Percentiles rank a stretch among this genome's conserved stretches.
phyloP scores from a whole-genome alignment of 2,888 invertebrate genomes.

The Lissocephala sabroskyi region DNA sequence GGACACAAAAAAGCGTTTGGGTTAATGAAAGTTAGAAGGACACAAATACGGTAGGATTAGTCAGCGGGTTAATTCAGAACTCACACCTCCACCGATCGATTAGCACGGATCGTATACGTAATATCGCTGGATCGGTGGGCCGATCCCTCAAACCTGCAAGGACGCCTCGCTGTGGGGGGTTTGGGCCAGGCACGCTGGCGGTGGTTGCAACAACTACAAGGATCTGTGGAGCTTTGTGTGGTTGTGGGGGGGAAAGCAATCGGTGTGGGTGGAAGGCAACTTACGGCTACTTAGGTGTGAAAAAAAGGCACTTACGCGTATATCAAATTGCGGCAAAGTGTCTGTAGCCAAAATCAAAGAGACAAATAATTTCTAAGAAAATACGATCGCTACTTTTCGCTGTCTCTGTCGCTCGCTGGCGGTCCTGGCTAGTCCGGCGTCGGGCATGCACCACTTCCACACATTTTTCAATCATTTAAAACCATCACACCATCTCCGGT shows the following conservation, averaged over 20 bases:
- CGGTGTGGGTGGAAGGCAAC: background rate
- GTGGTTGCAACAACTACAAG: too few relatives aligned
- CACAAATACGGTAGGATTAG: constrained; percentile 18
- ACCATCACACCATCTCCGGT: constrained; percentile 48
- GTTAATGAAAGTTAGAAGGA: constrained; percentile 30
- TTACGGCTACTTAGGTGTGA: background rate
- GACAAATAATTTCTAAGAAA: constrained; percentile 41
- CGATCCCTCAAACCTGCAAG: too few relatives aligned
- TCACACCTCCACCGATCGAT: constrained; percentile 30
- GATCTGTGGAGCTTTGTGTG: too few relatives aligned
- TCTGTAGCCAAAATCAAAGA: constrained; percentile 43
- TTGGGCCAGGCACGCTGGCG: too few relatives aligned
- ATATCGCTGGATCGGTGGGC: too few relatives aligned
- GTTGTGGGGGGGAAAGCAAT: constrained; percentile 1
- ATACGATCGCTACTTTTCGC: too few relatives aligned
- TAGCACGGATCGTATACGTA: too few relatives aligned
- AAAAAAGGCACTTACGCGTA: constrained; percentile 63
- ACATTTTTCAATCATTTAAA: constrained; percentile 39
- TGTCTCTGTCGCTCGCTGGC: too few relatives aligned
- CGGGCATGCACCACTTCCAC: constrained; percentile 57
- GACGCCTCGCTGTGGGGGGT: too few relatives aligned
- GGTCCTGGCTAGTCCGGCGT: too few relatives aligned
- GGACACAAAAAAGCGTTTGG: constrained; percentile 13
- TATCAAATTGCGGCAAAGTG: constrained; percentile 62
- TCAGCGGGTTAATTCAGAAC: constrained; percentile 14